Evolutionary conservation across 2,888 invertebrate species (phyloP).

Genomic region (Itoplectis maculator): DNA sequence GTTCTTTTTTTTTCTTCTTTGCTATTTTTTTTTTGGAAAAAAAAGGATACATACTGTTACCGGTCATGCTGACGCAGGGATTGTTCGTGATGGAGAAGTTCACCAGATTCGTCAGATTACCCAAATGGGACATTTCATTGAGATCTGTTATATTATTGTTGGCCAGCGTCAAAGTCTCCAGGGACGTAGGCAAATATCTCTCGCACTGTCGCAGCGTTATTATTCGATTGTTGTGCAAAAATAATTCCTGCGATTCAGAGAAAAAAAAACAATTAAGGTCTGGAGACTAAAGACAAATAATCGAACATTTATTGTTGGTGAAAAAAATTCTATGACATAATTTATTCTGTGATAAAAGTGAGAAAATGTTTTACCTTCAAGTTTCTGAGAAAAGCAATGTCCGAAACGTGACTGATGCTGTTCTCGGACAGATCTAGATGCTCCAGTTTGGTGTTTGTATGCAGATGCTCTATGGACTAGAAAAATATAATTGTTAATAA

Average conservation of each 20-base stretch:
- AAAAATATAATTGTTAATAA: not conserved
- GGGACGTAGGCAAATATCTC: constrained; percentile 91
- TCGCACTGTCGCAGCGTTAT: constrained; percentile 93
- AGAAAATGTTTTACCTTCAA: constrained; percentile 88
- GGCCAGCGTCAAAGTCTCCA: constrained; percentile 91
- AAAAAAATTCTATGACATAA: not conserved
- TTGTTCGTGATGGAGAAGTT: constrained; percentile 95
- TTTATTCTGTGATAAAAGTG: too few species aligned
- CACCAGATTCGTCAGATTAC: constrained; percentile 90
- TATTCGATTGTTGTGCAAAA: constrained; percentile 94
- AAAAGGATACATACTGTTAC: constrained; percentile 92
- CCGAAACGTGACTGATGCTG: constrained; percentile 93
- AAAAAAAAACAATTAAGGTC: constrained; percentile 68
- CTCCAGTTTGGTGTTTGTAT: constrained; percentile 92
- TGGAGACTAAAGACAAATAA: constrained; percentile 26
- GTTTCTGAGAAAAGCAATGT: constrained; percentile 92
- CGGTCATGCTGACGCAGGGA: constrained; percentile 93
- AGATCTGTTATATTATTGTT: constrained; percentile 94
- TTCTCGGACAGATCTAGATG: constrained; percentile 96
- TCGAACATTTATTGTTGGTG: too few species aligned
- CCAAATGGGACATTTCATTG: constrained; percentile 93
- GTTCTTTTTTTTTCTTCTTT: constrained; percentile 24
- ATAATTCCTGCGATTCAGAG: constrained; percentile 88
- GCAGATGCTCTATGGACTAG: constrained; percentile 94
- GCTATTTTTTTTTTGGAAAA: constrained; percentile 15